These are phyloP conservation scores for Cataglyphis hispanica DNA, from an alignment of 1,140 invertebrate species.

Conservation along the genomic window DNA sequence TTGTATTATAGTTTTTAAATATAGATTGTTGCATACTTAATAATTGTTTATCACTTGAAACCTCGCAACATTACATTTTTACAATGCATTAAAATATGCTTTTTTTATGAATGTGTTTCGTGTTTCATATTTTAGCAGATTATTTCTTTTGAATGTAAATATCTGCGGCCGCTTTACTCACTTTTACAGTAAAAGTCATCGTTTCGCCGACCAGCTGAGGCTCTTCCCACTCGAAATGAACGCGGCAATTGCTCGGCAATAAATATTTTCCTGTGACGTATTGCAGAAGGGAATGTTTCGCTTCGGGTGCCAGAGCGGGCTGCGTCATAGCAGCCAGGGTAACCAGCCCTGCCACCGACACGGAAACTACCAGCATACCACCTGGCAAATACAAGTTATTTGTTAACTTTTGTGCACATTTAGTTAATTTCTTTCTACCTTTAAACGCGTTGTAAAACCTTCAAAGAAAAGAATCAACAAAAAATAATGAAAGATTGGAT, in stretches of 20 bases:
- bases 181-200: constrained; percentile 94
- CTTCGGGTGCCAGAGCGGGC: constrained; percentile 93
- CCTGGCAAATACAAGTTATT: constrained; percentile 84
- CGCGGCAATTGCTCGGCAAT: constrained; percentile 94
- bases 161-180: constrained; percentile 78
- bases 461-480: neutral
- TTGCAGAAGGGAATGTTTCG: constrained; percentile 95
- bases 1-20: neutral
- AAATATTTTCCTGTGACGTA: constrained; percentile 97
- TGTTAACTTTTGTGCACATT: constrained; percentile 40
- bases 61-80: neutral
- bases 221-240: constrained; percentile 94
- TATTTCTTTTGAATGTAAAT: constrained; percentile 17
- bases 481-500: neutral
- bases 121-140: neutral
- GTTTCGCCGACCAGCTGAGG: constrained; percentile 95
- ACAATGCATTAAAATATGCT: neutral
- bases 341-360: constrained; percentile 94
- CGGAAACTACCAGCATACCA: constrained; percentile 94
- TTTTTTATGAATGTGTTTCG: neutral
- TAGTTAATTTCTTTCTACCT: neutral
- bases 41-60: neutral
- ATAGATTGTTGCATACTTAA: neutral
- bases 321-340: constrained; percentile 95
- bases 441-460: neutral